Evolutionary conservation across 2,113 vertebrate genomes (phyloP).

Genomic region (Willisornis vidua): DNA sequence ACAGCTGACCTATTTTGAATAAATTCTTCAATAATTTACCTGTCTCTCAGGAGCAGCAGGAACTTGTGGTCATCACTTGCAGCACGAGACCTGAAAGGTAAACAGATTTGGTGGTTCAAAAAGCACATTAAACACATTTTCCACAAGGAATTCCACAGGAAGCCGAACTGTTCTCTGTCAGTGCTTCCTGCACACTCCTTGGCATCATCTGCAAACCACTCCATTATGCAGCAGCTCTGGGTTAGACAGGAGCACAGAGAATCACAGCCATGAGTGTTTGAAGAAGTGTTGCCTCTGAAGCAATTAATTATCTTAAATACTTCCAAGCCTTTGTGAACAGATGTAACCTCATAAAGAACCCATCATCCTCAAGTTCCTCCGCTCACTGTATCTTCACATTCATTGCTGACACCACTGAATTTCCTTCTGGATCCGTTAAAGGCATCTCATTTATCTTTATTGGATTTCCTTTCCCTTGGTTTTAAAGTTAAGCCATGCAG

Average conservation of each 20-base stretch:
- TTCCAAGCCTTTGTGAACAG: background rate
- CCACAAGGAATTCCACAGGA: background rate
- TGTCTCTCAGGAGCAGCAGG: background rate
- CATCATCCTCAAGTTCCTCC: constrained; percentile 1
- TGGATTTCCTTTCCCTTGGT: constrained; percentile 17
- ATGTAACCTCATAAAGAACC: constrained; percentile 1
- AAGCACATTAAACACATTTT: background rate
- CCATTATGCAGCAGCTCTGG: background rate
- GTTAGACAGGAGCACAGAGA: background rate
- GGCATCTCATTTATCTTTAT: constrained; percentile 20
- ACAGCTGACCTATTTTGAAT: fast-evolving
- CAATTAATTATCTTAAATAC: background rate
- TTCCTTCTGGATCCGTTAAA: constrained; percentile 19
- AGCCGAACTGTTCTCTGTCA: background rate
- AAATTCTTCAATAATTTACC: background rate
- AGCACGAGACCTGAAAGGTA: background rate
- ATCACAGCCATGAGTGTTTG: background rate
- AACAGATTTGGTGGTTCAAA: background rate
- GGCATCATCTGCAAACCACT: background rate
- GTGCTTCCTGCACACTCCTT: background rate
- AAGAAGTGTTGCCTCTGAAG: background rate
- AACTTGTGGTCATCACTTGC: background rate
- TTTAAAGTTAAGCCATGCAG: constrained; percentile 21
- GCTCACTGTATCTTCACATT: background rate
- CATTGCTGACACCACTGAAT: background rate